Conservation (phyloP, 2,888 invertebrate genomes). For the Eretmocerus hayati region DNA sequence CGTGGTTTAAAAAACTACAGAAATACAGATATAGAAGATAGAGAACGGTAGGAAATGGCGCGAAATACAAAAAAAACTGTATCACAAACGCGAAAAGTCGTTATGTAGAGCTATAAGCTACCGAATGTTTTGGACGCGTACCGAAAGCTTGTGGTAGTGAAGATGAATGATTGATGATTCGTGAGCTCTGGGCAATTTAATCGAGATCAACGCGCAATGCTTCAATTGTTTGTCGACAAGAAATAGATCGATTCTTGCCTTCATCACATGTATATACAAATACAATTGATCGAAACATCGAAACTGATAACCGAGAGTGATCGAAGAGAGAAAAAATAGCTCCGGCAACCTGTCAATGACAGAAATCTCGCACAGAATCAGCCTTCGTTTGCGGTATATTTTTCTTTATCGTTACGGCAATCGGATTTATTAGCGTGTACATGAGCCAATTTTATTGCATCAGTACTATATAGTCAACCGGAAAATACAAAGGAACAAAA, state of each 20-base stretch:
- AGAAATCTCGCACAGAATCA: conserved; percentile 2
- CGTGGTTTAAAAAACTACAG: conserved; percentile 6
- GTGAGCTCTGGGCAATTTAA: conserved; percentile 14
- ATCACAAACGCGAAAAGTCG: no score
- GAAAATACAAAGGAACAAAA: conserved; percentile 5
- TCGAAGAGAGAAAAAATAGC: conserved; percentile 9
- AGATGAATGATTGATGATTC: conserved; percentile 19
- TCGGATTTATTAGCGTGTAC: conserved; percentile 18
- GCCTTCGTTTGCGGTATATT: conserved; percentile 14
- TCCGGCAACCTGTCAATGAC: conserved; percentile 20
- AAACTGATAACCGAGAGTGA: conserved; percentile 13
- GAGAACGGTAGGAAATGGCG: not conserved
- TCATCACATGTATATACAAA: no score
- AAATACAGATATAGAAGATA: conserved; percentile 1
- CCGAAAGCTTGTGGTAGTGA: conserved; percentile 6
- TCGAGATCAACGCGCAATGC: conserved; percentile 16
- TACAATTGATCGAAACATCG: no score
- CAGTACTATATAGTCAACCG: conserved; percentile 5
- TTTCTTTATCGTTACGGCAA: conserved; percentile 17
- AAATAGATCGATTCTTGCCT: conserved; percentile 16
- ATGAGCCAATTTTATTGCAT: conserved; percentile 16
- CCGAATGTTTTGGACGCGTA: conserved; percentile 6
- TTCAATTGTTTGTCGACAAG: conserved; percentile 14
- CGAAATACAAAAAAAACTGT: no score
- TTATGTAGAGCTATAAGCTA: not conserved